Percentiles rank a stretch among this genome's conserved stretches.
phyloP scores from a whole-genome alignment of 2,888 invertebrate genomes.

The Meta bourneti region DNA sequence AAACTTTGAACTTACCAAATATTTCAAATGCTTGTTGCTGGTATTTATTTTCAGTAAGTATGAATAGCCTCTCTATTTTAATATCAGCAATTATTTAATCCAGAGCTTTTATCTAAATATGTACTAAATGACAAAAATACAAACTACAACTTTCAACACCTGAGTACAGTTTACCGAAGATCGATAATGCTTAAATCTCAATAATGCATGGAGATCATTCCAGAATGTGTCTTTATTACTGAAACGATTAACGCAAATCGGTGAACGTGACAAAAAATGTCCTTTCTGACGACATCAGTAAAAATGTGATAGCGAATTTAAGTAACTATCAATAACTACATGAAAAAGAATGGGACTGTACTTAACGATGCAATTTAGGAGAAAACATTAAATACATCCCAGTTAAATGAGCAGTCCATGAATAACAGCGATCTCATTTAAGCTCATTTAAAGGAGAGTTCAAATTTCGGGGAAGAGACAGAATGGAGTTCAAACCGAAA shows the following conservation, averaged over 20 bases:
- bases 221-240: constrained; percentile 50
- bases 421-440: constrained; percentile 34
- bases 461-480: constrained; percentile 17
- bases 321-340: constrained; percentile 58
- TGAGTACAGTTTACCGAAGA: background rate
- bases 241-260: constrained; percentile 48
- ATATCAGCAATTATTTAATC: background rate
- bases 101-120: background rate
- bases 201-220: constrained; percentile 16
- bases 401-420: constrained; percentile 18
- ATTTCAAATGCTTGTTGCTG: too few relatives aligned
- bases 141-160: background rate
- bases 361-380: constrained; percentile 60
- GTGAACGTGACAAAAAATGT: background rate
- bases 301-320: constrained; percentile 46
- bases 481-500: constrained; percentile 2
- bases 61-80: background rate
- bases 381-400: constrained; percentile 60
- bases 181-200: background rate
- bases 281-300: constrained; percentile 26
- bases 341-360: constrained; percentile 40
- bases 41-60: too few relatives aligned
- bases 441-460: constrained; percentile 53
- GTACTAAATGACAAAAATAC: background rate
- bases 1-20: too few relatives aligned